These are phyloP conservation scores for Maniola hyperantus DNA, from an alignment of 2,888 invertebrate genomes.

Conservation along the genomic window DNA sequence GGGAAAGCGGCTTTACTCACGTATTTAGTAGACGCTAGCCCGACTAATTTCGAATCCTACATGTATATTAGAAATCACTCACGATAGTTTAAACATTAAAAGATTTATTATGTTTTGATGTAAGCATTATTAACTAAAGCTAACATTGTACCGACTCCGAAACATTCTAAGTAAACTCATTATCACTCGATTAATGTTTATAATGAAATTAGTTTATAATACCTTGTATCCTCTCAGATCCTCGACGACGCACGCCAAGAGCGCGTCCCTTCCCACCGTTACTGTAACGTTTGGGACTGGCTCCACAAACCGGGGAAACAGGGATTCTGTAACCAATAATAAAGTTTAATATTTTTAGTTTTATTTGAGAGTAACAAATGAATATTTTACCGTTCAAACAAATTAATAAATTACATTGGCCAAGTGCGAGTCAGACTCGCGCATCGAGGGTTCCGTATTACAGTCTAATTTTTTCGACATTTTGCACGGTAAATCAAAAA, in stretches of 20 bases:
- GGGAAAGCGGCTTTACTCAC: too few relatives aligned
- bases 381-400: too few relatives aligned
- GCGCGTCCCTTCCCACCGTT: slow-evolving; percentile 92
- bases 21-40: too few relatives aligned
- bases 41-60: too few relatives aligned
- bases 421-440: too few relatives aligned
- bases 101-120: not conserved
- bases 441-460: too few relatives aligned
- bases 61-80: too few relatives aligned
- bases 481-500: too few relatives aligned
- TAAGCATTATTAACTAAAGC: slow-evolving; percentile 11
- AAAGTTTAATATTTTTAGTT: not conserved
- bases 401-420: too few relatives aligned
- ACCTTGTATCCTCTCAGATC: slow-evolving; percentile 94
- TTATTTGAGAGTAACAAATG: too few relatives aligned
- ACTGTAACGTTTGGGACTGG: slow-evolving; percentile 95
- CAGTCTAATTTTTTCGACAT: too few relatives aligned
- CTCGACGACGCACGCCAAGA: slow-evolving; percentile 94
- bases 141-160: slow-evolving; percentile 15
- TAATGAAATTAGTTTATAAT: slow-evolving; percentile 42
- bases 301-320: slow-evolving; percentile 92
- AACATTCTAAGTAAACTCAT: slow-evolving; percentile 18
- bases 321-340: slow-evolving; percentile 63
- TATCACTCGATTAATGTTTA: slow-evolving; percentile 21
- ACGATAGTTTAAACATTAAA: too few relatives aligned